phyloP scores from a whole-genome alignment of 2,888 invertebrate genomes.

The Macropis europaea region DNA sequence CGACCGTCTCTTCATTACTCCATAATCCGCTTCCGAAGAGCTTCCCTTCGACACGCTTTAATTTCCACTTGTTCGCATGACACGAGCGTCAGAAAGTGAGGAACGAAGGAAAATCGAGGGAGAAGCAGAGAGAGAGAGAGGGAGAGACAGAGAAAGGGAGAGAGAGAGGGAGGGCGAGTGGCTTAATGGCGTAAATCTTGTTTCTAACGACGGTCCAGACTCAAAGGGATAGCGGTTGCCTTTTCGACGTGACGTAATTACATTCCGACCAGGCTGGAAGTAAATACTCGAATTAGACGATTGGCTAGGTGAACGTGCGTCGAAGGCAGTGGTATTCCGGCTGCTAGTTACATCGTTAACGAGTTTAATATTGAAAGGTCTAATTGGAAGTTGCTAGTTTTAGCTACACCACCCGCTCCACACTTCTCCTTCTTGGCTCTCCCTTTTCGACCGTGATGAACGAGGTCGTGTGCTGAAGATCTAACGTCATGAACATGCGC shows the following conservation, averaged over 20 bases:
- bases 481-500: too few relatives aligned
- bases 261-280: constrained; percentile 20
- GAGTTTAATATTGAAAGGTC: constrained; percentile 25
- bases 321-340: background rate
- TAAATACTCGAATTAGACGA: constrained; percentile 33
- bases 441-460: too few relatives aligned
- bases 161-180: constrained; percentile 5
- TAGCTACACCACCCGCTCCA: background rate
- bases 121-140: too few relatives aligned
- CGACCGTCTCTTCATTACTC: background rate
- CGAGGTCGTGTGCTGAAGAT: too few relatives aligned
- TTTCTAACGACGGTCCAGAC: constrained; percentile 39
- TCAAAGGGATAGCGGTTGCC: constrained; percentile 43
- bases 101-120: too few relatives aligned
- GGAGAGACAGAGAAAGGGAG: background rate
- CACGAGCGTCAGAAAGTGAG: constrained; percentile 27
- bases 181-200: constrained; percentile 57
- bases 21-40: constrained; percentile 1
- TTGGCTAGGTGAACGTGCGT: background rate
- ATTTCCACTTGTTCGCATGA: constrained; percentile 49
- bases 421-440: too few relatives aligned
- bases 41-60: constrained; percentile 25
- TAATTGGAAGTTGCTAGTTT: constrained; percentile 9
- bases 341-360: constrained; percentile 1
- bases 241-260: constrained; percentile 45